Conservation (phyloP, 1,140 invertebrate species). For the Habropoda laboriosa region DNA sequence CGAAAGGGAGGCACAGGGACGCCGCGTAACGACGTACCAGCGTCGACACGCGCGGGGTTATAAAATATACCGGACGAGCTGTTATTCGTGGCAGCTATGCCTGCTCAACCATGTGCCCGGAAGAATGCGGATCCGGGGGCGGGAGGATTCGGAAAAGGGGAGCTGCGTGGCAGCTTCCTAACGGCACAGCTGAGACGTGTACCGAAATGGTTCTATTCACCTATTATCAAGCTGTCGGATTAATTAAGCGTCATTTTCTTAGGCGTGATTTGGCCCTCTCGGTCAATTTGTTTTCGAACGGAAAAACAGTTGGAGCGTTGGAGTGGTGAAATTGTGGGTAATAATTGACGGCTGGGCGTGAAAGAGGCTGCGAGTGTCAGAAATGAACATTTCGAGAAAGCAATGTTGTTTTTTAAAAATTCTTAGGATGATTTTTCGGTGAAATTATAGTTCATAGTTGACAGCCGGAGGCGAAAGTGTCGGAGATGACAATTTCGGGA, state of each 20-base stretch:
- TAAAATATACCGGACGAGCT: conserved; percentile 60
- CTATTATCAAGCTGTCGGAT: conserved; percentile 9
- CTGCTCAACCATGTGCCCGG: neutral
- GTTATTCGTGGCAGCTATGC: conserved; percentile 57
- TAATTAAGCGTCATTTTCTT: conserved; percentile 8
- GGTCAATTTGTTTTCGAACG: neutral
- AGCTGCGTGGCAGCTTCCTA: neutral
- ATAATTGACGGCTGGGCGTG: no score
- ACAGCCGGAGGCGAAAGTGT: no score
- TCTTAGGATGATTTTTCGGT: no score
- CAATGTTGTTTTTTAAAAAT: no score
- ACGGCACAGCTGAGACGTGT: neutral
- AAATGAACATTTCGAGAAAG: no score
- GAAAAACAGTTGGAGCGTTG: no score
- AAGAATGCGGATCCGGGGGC: conserved; percentile 33
- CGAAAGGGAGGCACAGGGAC: conserved; percentile 33
- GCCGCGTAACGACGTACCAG: conserved; percentile 51
- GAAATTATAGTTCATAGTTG: no score
- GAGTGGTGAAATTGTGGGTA: no score
- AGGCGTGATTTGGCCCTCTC: neutral
- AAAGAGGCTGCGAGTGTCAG: no score
- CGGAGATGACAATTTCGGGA: no score
- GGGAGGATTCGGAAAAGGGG: conserved; percentile 7
- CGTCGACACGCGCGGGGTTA: conserved; percentile 59
- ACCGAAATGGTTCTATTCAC: neutral